Conservation (phyloP, 2,888 invertebrate genomes). For the Tachina grossa region DNA sequence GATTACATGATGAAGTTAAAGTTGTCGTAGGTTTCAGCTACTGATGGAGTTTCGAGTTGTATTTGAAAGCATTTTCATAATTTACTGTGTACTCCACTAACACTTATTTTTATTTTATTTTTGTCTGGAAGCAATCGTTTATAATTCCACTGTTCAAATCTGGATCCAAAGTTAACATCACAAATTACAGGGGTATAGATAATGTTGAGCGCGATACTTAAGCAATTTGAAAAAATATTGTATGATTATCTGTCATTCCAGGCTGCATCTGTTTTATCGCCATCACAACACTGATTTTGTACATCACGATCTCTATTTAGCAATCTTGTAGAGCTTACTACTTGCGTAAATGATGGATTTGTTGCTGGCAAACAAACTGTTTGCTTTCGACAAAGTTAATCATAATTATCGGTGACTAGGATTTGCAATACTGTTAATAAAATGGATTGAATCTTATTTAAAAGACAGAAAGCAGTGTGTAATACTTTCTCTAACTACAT, state of each 20-base stretch:
- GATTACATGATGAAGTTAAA: background rate
- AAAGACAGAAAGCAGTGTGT: too few species aligned
- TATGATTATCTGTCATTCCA: background rate
- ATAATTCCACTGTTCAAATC: background rate
- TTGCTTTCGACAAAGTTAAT: too few species aligned
- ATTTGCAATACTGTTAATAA: too few species aligned
- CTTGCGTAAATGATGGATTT: background rate
- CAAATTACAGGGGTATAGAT: background rate
- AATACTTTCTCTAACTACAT: too few species aligned
- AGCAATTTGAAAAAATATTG: background rate
- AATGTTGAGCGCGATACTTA: background rate
- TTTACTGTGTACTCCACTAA: background rate
- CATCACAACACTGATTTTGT: background rate
- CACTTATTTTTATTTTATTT: background rate
- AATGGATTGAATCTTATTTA: too few species aligned
- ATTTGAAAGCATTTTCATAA: background rate
- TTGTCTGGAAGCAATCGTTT: background rate
- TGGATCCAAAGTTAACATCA: background rate
- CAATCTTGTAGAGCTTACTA: background rate
- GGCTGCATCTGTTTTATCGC: background rate
- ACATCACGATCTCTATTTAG: background rate
- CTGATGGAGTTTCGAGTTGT: background rate
- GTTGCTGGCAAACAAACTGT: background rate
- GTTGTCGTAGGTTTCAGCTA: too few species aligned
- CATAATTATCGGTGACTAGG: too few species aligned